A percentile compares a stretch with the other conserved stretches of the same genome.
These are phyloP conservation scores for Atherinomorus stipes DNA, from an alignment of 2,113 vertebrate species.

Conservation along the genomic window DNA sequence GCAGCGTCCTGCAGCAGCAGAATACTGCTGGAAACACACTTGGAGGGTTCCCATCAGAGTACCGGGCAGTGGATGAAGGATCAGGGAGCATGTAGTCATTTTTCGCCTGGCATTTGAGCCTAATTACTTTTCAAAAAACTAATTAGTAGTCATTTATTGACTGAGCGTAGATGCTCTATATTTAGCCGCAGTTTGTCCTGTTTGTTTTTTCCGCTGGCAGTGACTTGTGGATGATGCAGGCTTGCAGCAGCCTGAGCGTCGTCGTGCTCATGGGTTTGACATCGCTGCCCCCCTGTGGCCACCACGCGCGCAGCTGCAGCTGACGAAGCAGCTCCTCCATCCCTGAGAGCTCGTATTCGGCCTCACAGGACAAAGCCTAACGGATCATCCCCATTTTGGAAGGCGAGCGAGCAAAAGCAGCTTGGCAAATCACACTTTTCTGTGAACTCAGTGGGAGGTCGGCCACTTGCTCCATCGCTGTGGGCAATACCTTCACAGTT, in stretches of 20 bases:
- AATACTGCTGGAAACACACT: too few species aligned
- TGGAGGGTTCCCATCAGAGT: slow-evolving; percentile 49
- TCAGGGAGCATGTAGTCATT: slow-evolving; percentile 34
- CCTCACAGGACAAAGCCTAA: slow-evolving; percentile 44
- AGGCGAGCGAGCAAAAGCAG: slow-evolving; percentile 12
- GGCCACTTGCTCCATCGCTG: slow-evolving; percentile 24
- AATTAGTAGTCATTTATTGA: slow-evolving; percentile 56
- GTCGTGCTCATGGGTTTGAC: slow-evolving; percentile 41
- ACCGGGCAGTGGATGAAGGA: slow-evolving; percentile 42
- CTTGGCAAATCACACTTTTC: slow-evolving; percentile 1
- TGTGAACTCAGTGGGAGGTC: slow-evolving; percentile 34
- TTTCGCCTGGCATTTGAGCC: slow-evolving; percentile 59
- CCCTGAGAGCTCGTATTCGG: slow-evolving; percentile 37
- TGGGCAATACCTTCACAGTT: slow-evolving; percentile 6
- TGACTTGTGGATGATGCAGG: not conserved
- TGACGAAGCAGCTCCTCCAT: not conserved
- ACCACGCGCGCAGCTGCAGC: slow-evolving; percentile 16
- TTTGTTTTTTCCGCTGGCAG: slow-evolving; percentile 18
- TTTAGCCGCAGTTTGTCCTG: slow-evolving; percentile 51
- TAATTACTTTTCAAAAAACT: slow-evolving; percentile 64
- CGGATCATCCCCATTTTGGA: slow-evolving; percentile 38
- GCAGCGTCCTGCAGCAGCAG: not conserved
- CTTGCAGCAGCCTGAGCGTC: not conserved
- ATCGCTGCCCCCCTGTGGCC: slow-evolving; percentile 54
- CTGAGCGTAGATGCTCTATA: slow-evolving; percentile 42